phyloP scores from a whole-genome alignment of 2,113 vertebrate genomes.

The Leucopsar rothschildi region DNA sequence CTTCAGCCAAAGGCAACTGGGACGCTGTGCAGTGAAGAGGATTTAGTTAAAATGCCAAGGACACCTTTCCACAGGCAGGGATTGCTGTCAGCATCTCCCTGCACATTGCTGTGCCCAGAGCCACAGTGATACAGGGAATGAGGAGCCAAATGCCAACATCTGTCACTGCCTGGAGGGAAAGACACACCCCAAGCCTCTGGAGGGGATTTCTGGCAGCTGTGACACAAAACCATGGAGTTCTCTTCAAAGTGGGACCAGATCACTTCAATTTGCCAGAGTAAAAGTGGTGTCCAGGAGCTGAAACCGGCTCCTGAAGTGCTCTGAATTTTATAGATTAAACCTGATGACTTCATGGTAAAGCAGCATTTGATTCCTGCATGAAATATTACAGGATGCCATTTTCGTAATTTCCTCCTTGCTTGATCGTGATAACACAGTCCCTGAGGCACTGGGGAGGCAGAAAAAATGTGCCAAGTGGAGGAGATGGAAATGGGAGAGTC shows the following conservation, averaged over 20 bases:
- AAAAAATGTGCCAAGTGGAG: background rate
- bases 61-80: background rate
- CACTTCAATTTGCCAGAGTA: background rate
- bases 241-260: background rate
- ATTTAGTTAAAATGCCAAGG: background rate
- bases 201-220: background rate
- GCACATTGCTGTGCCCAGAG: background rate
- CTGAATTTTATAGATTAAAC: background rate
- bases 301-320: background rate
- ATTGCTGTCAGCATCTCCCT: background rate
- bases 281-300: background rate
- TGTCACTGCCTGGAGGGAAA: background rate
- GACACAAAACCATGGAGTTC: background rate
- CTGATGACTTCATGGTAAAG: background rate
- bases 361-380: background rate
- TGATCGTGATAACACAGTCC: background rate
- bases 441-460: background rate
- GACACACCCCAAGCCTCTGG: background rate
- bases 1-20: background rate
- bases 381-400: constrained; percentile 10
- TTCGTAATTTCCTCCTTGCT: background rate
- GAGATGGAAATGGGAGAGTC: background rate
- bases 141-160: background rate
- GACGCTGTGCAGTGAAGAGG: background rate
- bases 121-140: background rate